Percentiles rank a stretch among this genome's conserved stretches.
Conservation (phyloP, 2,888 invertebrate species). For the Microctonus hyperodae region DNA sequence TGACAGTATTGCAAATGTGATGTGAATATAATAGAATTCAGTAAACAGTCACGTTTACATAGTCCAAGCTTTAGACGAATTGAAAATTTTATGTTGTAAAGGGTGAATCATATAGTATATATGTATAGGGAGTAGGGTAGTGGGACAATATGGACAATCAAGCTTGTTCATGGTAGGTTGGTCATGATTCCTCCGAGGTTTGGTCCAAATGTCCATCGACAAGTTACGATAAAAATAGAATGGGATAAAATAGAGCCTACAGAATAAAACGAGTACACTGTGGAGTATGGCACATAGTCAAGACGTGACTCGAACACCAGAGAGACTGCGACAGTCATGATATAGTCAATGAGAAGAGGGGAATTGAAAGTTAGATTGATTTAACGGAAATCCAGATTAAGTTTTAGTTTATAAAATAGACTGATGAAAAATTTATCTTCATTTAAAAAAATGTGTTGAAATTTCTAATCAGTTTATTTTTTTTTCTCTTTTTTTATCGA, state of each 20-base stretch:
- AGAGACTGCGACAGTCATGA: slow-evolving; percentile 59
- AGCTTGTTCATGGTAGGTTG: slow-evolving; percentile 57
- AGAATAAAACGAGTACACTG: neutral
- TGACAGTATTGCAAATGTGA: neutral
- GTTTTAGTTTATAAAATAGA: slow-evolving; percentile 39
- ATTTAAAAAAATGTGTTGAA: too few species aligned
- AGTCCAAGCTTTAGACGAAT: slow-evolving; percentile 4
- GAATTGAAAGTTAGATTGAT: slow-evolving; percentile 43
- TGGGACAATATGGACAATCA: slow-evolving; percentile 62
- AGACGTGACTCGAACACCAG: slow-evolving; percentile 59
- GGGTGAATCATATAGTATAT: slow-evolving; percentile 21
- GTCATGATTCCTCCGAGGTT: slow-evolving; percentile 42
- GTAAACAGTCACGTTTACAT: neutral
- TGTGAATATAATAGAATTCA: neutral
- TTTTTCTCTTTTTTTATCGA: too few species aligned
- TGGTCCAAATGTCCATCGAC: slow-evolving; percentile 37
- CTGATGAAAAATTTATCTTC: too few species aligned
- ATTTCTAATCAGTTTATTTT: too few species aligned
- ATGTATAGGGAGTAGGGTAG: neutral
- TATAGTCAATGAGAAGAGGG: slow-evolving; percentile 43
- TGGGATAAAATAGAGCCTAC: slow-evolving; percentile 24
- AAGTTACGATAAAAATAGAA: slow-evolving; percentile 33
- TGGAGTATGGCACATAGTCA: slow-evolving; percentile 50
- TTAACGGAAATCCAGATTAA: slow-evolving; percentile 54
- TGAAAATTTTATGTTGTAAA: slow-evolving; percentile 18